phyloP scores from a whole-genome alignment of 2,888 invertebrate species.

The Pyrocoelia pectoralis region DNA sequence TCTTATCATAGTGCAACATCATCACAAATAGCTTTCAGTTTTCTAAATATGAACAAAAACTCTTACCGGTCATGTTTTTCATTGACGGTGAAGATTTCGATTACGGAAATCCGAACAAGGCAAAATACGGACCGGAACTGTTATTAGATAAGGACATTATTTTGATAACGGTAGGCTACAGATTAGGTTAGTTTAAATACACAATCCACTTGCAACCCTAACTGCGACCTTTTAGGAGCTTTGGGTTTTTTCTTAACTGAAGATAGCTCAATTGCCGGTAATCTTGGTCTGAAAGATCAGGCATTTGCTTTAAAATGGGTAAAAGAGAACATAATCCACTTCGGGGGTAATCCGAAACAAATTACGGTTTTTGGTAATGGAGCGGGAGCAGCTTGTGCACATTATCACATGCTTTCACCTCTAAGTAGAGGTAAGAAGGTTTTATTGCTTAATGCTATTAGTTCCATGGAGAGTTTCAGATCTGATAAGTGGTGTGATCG shows the following conservation, averaged over 20 bases:
- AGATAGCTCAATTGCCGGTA: constrained; percentile 53
- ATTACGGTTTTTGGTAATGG: constrained; percentile 57
- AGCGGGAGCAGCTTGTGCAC: constrained; percentile 57
- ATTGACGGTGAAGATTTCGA: constrained; percentile 78
- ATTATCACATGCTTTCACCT: constrained; percentile 56
- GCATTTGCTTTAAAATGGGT: constrained; percentile 54
- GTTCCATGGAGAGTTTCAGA: not conserved
- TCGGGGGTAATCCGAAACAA: constrained; percentile 50
- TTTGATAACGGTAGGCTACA: constrained; percentile 57
- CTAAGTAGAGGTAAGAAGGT: constrained; percentile 48
- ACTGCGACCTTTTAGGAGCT: constrained; percentile 44
- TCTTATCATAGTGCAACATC: not conserved
- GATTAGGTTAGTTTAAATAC: constrained; percentile 36
- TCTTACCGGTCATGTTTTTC: constrained; percentile 77
- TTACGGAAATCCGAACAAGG: constrained; percentile 70
- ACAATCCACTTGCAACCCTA: not conserved
- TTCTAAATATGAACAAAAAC: constrained; percentile 66
- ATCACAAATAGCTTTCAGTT: not conserved
- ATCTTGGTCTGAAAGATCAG: constrained; percentile 43
- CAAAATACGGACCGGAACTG: constrained; percentile 75
- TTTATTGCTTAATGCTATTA: not conserved
- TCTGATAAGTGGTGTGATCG: constrained; percentile 24
- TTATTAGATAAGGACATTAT: constrained; percentile 75
- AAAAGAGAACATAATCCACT: constrained; percentile 41
- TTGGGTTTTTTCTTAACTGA: constrained; percentile 48